Percentiles rank a stretch among this genome's conserved stretches.
These are phyloP conservation scores for Potamarius usumacintae DNA, from an alignment of 2,113 vertebrate species.

Conservation along the genomic window DNA sequence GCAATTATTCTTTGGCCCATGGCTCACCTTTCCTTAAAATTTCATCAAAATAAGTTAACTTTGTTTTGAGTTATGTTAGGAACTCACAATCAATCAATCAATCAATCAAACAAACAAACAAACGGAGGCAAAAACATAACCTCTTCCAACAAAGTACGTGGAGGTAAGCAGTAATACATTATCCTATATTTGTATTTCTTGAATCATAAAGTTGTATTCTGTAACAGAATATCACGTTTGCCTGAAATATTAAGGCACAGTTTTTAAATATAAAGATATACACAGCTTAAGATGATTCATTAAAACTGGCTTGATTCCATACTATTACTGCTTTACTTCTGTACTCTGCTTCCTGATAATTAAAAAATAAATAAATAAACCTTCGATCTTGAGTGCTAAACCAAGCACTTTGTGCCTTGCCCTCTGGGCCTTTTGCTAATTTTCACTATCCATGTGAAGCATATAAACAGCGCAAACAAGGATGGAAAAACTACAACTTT, in stretches of 20 bases:
- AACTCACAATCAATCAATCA: too few relatives aligned
- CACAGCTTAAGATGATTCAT: neutral
- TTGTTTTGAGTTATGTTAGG: too few relatives aligned
- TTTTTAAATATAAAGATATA: neutral
- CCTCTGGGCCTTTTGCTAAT: constrained; percentile 65
- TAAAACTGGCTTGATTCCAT: neutral
- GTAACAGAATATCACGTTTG: neutral
- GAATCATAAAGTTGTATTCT: neutral
- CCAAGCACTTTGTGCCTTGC: neutral
- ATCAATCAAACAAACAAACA: too few relatives aligned
- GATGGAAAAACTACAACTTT: constrained; percentile 61
- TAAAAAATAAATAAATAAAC: neutral
- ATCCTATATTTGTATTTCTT: neutral
- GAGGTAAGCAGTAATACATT: neutral
- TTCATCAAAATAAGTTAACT: too few relatives aligned
- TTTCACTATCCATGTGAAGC: constrained; percentile 64
- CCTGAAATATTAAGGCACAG: neutral
- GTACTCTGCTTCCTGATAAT: neutral
- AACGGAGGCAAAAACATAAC: too few relatives aligned
- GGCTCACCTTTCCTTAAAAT: too few relatives aligned
- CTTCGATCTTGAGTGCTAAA: neutral
- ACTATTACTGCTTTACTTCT: neutral
- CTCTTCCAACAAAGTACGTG: too few relatives aligned
- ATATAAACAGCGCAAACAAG: constrained; percentile 55
- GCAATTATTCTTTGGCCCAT: too few relatives aligned